Base-by-base conservation (phyloP, 2,888 invertebrate species). In the Tetheella fluctuosa region DNA sequence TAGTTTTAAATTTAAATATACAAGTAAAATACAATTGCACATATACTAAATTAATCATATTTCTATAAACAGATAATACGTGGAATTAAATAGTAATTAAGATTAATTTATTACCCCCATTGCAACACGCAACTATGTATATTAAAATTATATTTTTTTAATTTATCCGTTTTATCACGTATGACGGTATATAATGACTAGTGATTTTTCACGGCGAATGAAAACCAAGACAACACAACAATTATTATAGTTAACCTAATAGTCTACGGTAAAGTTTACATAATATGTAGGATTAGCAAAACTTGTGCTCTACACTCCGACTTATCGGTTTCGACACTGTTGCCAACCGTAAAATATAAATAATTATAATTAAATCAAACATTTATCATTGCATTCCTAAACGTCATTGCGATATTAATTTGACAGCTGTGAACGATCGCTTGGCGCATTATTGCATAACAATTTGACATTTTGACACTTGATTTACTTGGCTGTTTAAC, bases 161-260 rank as follows among this genome's bases (percentile, higher is more conserved):
- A 42, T 12, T 39, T 58, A 56, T 15, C 52, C 48, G 52, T 52
- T 71, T 69, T 10, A 37, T 64, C 68, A 73, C 74, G 13, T 34
- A 34, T 13, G 71, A 70, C 62, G 64, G 65, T 65, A 72, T 73
- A 76, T 70, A 73, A 71, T 78, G 83, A 86, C 84, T 88, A 86
- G 82, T 81, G 81, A 34, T 81, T 79, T 79, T 77, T 79, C 70
- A 85, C 81, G 82, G 76, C 76, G 82, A 85, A 74, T 80, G 74
- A 80, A 85, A 85, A 84, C 82, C 86, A 89, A 90, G 85, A 88
- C 88, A 86, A 85, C 81, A 91, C 90, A 92, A 91, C 91, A 89
- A 88, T 85, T 85, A 90, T 79, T 73, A 66, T 79, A 68, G 74
- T 71, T 89, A 90, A 84, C n/a, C 89, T 90, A 91, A 84, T 74